Evolutionary conservation across 2,888 invertebrate genomes (phyloP).

Genomic region (Syritta pipiens): DNA sequence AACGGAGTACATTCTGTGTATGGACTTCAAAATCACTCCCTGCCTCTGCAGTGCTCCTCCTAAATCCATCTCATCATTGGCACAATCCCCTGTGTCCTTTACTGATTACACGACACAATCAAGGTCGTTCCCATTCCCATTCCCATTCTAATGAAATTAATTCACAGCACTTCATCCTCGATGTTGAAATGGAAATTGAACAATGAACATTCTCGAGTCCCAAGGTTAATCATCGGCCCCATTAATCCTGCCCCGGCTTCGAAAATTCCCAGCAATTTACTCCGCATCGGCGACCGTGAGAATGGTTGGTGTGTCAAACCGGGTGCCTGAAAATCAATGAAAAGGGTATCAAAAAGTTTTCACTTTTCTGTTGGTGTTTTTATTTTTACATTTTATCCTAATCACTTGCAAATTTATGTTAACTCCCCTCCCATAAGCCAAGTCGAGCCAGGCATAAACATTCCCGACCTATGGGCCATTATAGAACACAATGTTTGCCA

Average conservation of each 20-base stretch:
- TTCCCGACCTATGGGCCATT: background rate
- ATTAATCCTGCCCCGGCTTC: constrained; percentile 7
- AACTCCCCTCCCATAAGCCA: no score
- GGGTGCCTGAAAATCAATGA: constrained; percentile 14
- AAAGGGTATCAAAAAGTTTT: constrained; percentile 22
- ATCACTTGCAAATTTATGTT: constrained; percentile 36
- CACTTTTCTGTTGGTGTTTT: no score
- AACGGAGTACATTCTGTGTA: no score
- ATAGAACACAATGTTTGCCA: background rate
- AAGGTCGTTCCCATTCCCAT: no score
- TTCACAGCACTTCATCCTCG: constrained; percentile 1
- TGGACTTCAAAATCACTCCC: no score
- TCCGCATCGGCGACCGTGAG: no score
- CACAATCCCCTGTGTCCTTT: background rate
- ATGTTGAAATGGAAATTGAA: no score
- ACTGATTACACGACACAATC: background rate
- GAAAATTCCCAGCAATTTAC: background rate
- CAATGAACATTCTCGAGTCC: background rate
- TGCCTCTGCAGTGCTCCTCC: background rate
- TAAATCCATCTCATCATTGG: constrained; percentile 5
- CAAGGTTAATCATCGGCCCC: constrained; percentile 22
- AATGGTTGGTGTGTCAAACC: no score
- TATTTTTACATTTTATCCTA: constrained; percentile 5
- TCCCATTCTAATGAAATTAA: constrained; percentile 14
- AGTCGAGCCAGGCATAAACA: no score